Conservation (phyloP, 35 echinoderm and acorn worm genomes). For the Ptychodera flava region DNA sequence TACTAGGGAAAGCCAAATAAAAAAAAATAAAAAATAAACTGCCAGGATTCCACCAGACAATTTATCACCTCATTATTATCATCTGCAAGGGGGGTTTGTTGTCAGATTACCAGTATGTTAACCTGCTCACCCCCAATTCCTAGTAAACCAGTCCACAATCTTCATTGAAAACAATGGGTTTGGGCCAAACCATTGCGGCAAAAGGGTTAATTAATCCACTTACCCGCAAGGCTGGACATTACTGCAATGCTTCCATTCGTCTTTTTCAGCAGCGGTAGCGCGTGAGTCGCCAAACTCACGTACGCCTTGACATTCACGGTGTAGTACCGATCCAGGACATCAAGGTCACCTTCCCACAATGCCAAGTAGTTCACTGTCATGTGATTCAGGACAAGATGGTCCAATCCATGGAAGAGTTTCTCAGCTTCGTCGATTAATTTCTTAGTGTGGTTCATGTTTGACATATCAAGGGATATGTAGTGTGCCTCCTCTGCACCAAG, state of each 20-base stretch:
- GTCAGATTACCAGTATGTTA: too few relatives aligned
- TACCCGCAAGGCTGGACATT: neutral
- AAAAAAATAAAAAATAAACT: too few relatives aligned
- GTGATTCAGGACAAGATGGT: conserved; percentile 89
- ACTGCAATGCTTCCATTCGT: neutral
- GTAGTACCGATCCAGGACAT: neutral
- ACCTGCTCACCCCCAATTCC: too few relatives aligned
- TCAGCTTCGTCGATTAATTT: conserved; percentile 64
- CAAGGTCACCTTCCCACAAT: conserved; percentile 59
- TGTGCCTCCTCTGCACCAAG: conserved; percentile 75
- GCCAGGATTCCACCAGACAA: too few relatives aligned
- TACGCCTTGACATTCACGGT: conserved; percentile 74
- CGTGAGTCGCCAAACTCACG: conserved; percentile 72
- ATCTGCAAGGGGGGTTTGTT: too few relatives aligned
- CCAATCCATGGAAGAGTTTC: conserved; percentile 61
- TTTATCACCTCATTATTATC: too few relatives aligned
- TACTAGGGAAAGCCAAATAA: too few relatives aligned
- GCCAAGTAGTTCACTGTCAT: conserved; percentile 52
- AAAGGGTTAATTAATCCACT: neutral
- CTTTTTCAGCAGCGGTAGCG: conserved; percentile 26
- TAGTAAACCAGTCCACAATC: too few relatives aligned
- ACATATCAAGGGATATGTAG: conserved; percentile 87
- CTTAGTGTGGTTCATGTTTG: conserved; percentile 48
- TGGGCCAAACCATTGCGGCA: neutral
- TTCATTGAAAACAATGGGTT: too few relatives aligned